phyloP scores from a whole-genome alignment of 2,113 vertebrate species.

The Lipophrys pholis region DNA sequence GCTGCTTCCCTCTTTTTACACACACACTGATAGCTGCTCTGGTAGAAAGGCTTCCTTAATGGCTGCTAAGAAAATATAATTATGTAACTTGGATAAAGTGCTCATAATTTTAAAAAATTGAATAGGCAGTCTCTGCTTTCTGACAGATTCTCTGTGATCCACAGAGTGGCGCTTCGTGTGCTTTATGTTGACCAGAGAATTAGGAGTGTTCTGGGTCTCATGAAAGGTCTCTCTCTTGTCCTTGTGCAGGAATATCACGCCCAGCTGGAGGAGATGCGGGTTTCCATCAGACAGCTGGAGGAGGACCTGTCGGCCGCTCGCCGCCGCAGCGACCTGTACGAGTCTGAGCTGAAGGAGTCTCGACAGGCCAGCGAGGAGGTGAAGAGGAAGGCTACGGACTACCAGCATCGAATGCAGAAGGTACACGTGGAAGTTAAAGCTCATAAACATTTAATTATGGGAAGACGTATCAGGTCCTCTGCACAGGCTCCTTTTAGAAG shows the following conservation, averaged over 20 bases:
- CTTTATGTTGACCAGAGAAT: too few species aligned
- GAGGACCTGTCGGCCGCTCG: slow-evolving; percentile 97
- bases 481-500: too few species aligned
- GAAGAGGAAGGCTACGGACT: slow-evolving; percentile 94
- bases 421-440: slow-evolving; percentile 70
- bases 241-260: slow-evolving; percentile 93
- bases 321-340: slow-evolving; percentile 95
- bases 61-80: slow-evolving; percentile 1
- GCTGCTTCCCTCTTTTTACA: not conserved
- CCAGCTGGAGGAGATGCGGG: slow-evolving; percentile 96
- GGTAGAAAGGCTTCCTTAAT: not conserved
- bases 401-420: slow-evolving; percentile 95
- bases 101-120: not conserved
- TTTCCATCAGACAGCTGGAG: slow-evolving; percentile 96
- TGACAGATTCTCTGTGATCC: too few species aligned
- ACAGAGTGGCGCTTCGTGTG: too few species aligned
- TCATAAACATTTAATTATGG: not conserved
- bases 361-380: slow-evolving; percentile 93
- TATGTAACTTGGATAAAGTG: slow-evolving; percentile 8
- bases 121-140: not conserved
- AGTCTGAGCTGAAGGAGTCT: slow-evolving; percentile 94
- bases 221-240: not conserved
- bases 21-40: not conserved
- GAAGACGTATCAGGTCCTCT: too few species aligned
- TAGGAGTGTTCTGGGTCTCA: not conserved